Evolutionary conservation across 2,113 vertebrate genomes (phyloP), one percentile per base, ranked within the genome.

Genomic region (Pseudopodoces humilis): DNA sequence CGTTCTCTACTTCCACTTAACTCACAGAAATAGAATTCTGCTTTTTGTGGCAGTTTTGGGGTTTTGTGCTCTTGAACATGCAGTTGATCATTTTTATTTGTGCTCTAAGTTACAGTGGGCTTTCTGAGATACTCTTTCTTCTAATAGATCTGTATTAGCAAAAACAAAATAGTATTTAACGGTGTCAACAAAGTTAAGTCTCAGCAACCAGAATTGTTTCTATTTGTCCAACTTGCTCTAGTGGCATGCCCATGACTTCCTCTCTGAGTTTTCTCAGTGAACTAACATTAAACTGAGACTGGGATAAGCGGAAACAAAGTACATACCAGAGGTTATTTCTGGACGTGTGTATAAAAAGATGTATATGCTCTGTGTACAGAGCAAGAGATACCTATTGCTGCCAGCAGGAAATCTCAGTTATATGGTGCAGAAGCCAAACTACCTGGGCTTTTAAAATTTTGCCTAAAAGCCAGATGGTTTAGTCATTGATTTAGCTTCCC

Each of bases 271-370:
- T 30, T 53, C 11, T 79, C 4, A 7, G 21, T 56, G 27, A 65
- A n/a, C 41, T 79, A 55, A 47, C n/a, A 74, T 10, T 77, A 71
- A 82, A 13, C 8, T 64, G 49, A 72, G 39, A n/a, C 46, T 47
- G 27, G 52, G 28, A 55, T 64, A 82, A 79, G 22, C 31, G 77
- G 52, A 70, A 84, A 41, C 13, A 56, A 90, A 60, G 11, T 70
- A 74, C 15, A 10, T 31, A 20, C 21, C 33, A 78, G 60, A 52
- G 17, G 11, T 75, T 89, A 52, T 78, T 81, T 86, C 80, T 88
- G 56, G 65, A 56, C 13, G 20, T 11, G n/a, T 0, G 0, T 78
- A 24, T 67, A 47, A 68, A 85, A 41, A 49, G 4, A 49, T 28
- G 24, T 41, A 10, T 62, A 27, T 86, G 15, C 17, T 59, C 15